Evolutionary conservation across 2,888 invertebrate genomes (phyloP).

Genomic region (Alviniconcha strummeri): DNA sequence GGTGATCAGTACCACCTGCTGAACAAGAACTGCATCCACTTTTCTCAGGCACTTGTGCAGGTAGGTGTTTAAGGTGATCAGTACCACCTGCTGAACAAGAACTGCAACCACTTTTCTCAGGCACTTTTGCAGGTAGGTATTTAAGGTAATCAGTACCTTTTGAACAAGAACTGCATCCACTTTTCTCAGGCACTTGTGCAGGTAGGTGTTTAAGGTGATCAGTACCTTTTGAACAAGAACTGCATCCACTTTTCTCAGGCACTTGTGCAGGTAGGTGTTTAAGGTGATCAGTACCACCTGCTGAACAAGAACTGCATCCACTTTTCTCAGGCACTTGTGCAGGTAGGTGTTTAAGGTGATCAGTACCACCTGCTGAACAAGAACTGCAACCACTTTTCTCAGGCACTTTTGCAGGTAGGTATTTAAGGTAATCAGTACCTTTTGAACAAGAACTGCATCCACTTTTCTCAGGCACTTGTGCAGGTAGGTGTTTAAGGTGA

Average conservation of each 20-base stretch:
- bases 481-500: conserved; percentile 80
- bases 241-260: conserved; percentile 95
- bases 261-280: too few relatives aligned
- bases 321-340: conserved; percentile 81
- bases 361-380: conserved; percentile 98
- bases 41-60: conserved; percentile 79
- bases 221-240: conserved; percentile 99
- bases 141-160: conserved; percentile 99
- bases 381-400: conserved; percentile 98
- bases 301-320: conserved; percentile 99
- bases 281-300: conserved; percentile 98
- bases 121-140: too few relatives aligned
- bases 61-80: conserved; percentile 83
- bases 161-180: conserved; percentile 99
- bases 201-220: conserved; percentile 81
- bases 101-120: conserved; percentile 97
- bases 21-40: conserved; percentile 99
- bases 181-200: conserved; percentile 81
- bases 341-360: conserved; percentile 80
- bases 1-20: conserved; percentile 99
- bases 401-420: too few relatives aligned
- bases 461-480: conserved; percentile 83
- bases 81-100: conserved; percentile 98
- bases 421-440: conserved; percentile 99
- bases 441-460: conserved; percentile 99